phyloP scores from a whole-genome alignment of 2,113 vertebrate species.

The Mustela lutreola region DNA sequence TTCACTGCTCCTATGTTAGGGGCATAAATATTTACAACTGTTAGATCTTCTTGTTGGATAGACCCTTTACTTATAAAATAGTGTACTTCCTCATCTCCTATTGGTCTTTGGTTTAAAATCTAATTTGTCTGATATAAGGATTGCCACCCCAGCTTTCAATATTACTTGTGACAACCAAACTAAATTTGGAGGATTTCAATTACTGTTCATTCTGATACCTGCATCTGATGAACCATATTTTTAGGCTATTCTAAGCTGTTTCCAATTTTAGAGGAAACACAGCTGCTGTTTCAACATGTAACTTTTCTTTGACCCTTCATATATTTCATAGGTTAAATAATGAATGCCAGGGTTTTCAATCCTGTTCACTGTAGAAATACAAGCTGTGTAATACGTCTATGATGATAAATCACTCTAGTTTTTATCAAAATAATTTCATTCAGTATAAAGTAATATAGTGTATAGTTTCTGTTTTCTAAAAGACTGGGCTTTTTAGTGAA shows the following conservation, averaged over 20 bases:
- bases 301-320: conserved; percentile 74
- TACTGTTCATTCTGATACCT: conserved; percentile 80
- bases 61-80: too few relatives aligned
- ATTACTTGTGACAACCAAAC: conserved; percentile 74
- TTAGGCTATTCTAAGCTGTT: conserved; percentile 72
- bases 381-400: conserved; percentile 60
- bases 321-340: conserved; percentile 80
- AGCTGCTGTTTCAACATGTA: conserved; percentile 77
- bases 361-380: conserved; percentile 68
- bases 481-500: conserved; percentile 5
- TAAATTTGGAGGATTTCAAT: conserved; percentile 69
- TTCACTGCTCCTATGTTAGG: too few relatives aligned
- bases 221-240: conserved; percentile 81
- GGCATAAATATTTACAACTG: too few relatives aligned
- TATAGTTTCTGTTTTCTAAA: conserved; percentile 68
- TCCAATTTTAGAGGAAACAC: conserved; percentile 75
- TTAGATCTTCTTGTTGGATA: too few relatives aligned
- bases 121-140: too few relatives aligned
- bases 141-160: background rate
- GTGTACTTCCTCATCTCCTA: too few relatives aligned
- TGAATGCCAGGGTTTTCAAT: conserved; percentile 79
- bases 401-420: conserved; percentile 5
- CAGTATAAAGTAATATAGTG: conserved; percentile 56
- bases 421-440: conserved; percentile 72
- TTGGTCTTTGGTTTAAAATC: too few relatives aligned